Conservation (phyloP, 2,797 vertebrate species). For the Scleropages formosus region DNA sequence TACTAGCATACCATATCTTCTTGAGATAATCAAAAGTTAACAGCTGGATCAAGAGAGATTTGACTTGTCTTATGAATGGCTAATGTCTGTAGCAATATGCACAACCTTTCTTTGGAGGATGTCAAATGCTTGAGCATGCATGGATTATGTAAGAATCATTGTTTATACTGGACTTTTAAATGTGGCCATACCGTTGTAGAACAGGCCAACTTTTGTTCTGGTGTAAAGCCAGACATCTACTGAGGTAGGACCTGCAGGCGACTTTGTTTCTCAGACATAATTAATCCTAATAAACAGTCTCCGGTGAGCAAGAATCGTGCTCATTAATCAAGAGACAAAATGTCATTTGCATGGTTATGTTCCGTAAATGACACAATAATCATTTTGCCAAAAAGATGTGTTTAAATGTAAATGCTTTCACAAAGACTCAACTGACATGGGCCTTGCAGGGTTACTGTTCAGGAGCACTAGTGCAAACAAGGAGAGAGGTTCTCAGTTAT, state of each 20-base stretch:
- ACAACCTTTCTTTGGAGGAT: too few relatives aligned
- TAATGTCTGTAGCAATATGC: too few relatives aligned
- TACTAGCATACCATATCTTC: too few relatives aligned
- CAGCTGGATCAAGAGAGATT: too few relatives aligned
- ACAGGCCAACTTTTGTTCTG: neutral
- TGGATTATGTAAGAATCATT: too few relatives aligned
- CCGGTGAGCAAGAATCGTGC: constrained; percentile 36
- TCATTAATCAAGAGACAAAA: constrained; percentile 52
- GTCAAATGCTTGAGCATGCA: too few relatives aligned
- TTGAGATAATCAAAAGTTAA: too few relatives aligned
- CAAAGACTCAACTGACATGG: constrained; percentile 15
- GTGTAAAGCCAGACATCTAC: constrained; percentile 31
- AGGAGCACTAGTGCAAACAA: constrained; percentile 8
- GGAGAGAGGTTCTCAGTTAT: neutral
- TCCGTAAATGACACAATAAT: constrained; percentile 48
- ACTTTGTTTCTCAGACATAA: constrained; percentile 53
- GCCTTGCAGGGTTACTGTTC: constrained; percentile 1
- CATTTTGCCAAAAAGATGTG: constrained; percentile 41
- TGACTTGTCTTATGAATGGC: too few relatives aligned
- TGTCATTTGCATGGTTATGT: constrained; percentile 36
- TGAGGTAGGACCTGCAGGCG: constrained; percentile 46
- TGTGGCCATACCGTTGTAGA: too few relatives aligned
- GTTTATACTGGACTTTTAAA: too few relatives aligned
- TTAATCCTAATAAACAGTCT: constrained; percentile 55
- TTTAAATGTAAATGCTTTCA: constrained; percentile 40